Evolutionary conservation across 2,113 vertebrate species (phyloP), one percentile per base, ranked within the genome.

Genomic region (Coracopsis vasa): DNA sequence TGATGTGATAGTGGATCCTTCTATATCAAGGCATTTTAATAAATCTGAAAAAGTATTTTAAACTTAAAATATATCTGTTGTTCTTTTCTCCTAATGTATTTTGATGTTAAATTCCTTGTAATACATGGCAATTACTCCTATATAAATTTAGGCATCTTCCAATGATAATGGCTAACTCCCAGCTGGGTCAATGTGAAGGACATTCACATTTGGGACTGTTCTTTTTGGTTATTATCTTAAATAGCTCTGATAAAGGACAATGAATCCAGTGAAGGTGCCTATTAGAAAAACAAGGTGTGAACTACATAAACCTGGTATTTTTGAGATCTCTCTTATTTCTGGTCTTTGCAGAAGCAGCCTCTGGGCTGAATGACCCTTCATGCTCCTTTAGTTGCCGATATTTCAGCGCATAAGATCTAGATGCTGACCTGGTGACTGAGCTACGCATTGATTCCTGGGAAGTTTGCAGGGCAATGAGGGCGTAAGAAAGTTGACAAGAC

Each of bases 331-430:
- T 14, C 1, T 27, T 41, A 1, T 33, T 88, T 75, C n/a, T 39
- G 7, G 14, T 72, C 62, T 27, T 45, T 77, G 13, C 41, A 72
- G 74, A 81, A 91, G 18, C 18, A 79, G 27, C 4, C 4, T 2
- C n/a, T 24, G 18, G 42, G 18, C 39, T 60, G 29, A 14, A 14
- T 37, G 31, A 41, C 4, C 44, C 51, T 11, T 82, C 14, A 0
- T 0, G 0, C 66, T 80, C 37, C 50, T 84, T 69, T 78, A 7
- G 65, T 58, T 1, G 0, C 42, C 3, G 5, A 3, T 53, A 28
- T 62, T 89, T 50, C 16, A 17, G 37, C 15, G 4, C 2, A 1
- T 31, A 44, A 27, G 53, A 58, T 60, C 4, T 72, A 23, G 53
- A 4, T 74, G 62, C 39, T 82, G 74, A 50, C 20, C 47, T 64